These are phyloP conservation scores for Ichneumon xanthorius DNA, from an alignment of 2,888 invertebrate genomes.

Conservation along the genomic window DNA sequence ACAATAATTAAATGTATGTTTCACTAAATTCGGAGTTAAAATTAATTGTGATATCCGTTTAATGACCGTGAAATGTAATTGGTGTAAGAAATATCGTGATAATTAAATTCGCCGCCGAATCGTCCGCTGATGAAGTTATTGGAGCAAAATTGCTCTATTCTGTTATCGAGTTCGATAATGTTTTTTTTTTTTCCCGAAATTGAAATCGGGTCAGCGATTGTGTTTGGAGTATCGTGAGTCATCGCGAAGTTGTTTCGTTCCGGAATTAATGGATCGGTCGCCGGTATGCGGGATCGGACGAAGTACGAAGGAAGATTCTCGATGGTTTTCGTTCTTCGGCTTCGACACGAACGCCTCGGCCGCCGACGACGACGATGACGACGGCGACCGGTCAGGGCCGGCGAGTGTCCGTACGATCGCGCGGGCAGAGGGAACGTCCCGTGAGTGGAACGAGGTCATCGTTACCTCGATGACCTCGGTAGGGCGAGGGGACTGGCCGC, in stretches of 20 bases:
- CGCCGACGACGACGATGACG: slow-evolving; percentile 9
- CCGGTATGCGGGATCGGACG: slow-evolving; percentile 1
- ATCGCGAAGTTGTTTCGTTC: neutral
- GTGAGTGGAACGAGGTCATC: slow-evolving; percentile 64
- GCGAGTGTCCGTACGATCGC: slow-evolving; percentile 51
- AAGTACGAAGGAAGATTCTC: slow-evolving; percentile 15
- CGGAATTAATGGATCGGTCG: slow-evolving; percentile 13
- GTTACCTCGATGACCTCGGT: slow-evolving; percentile 60
- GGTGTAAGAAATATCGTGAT: neutral
- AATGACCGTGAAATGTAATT: neutral
- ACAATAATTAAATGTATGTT: too few species aligned
- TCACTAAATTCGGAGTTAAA: neutral
- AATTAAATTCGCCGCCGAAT: neutral
- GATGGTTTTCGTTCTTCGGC: slow-evolving; percentile 45
- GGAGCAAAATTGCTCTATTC: neutral
- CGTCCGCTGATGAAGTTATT: neutral
- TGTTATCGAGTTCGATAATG: neutral
- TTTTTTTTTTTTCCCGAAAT: neutral
- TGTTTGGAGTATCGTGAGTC: neutral
- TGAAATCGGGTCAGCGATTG: neutral
- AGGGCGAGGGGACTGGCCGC: slow-evolving; percentile 60
- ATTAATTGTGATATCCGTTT: neutral
- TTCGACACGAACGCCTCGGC: slow-evolving; percentile 3
- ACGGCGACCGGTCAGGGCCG: slow-evolving; percentile 56
- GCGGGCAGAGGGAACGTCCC: slow-evolving; percentile 49